phyloP scores from a whole-genome alignment of 2,113 vertebrate species.

The Eleginops maclovinus region DNA sequence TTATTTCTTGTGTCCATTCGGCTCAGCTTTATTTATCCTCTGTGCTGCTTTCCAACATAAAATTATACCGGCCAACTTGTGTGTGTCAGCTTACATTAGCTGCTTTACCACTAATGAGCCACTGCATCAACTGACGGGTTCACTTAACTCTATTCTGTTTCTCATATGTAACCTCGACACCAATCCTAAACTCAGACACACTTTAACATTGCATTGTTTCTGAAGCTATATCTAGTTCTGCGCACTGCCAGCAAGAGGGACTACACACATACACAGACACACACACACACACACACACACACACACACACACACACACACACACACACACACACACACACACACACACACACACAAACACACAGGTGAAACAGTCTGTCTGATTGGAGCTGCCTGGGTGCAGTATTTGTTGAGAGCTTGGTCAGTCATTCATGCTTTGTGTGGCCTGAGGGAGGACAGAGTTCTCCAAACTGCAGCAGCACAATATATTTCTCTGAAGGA shows the following conservation, averaged over 20 bases:
- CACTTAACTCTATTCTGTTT: background rate
- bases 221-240: background rate
- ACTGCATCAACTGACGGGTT: conserved; percentile 16
- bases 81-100: conserved; percentile 40
- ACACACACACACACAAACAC: conserved; percentile 24
- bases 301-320: conserved; percentile 12
- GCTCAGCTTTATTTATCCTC: conserved; percentile 57
- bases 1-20: conserved; percentile 41
- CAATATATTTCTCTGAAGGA: conserved; percentile 40
- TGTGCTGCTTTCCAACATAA: conserved; percentile 42
- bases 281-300: background rate
- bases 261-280: background rate
- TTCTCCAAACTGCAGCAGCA: conserved; percentile 26
- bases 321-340: conserved; percentile 3
- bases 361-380: conserved; percentile 24
- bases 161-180: conserved; percentile 7
- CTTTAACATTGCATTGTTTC: background rate
- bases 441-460: conserved; percentile 33
- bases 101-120: conserved; percentile 57
- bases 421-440: conserved; percentile 54
- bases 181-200: conserved; percentile 2
- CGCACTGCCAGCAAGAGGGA: background rate
- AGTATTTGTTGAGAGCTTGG: conserved; percentile 41
- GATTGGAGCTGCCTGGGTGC: conserved; percentile 22
- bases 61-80: conserved; percentile 45